Percentiles rank a stretch among this genome's conserved stretches.
These are phyloP conservation scores for Hydropotes inermis DNA, from an alignment of 2,113 vertebrate species.

Conservation along the genomic window DNA sequence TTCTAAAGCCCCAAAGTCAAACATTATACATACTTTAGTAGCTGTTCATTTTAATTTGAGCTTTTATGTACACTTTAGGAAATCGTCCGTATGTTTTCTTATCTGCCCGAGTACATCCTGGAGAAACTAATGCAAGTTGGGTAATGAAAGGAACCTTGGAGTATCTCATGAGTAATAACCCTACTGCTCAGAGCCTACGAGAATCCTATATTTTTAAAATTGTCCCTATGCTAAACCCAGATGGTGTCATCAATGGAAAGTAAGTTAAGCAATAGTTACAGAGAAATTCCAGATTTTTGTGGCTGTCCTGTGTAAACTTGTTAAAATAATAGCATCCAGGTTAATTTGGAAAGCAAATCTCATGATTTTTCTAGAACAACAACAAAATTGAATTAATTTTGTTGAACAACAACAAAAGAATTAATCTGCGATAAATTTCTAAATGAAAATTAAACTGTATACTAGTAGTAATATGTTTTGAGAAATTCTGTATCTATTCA, in stretches of 20 bases:
- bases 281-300: background rate
- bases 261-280: slow-evolving; percentile 81
- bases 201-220: slow-evolving; percentile 99
- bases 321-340: background rate
- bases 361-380: slow-evolving; percentile 30
- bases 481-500: background rate
- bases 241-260: slow-evolving; percentile 99
- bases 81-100: slow-evolving; percentile 96
- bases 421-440: slow-evolving; percentile 9
- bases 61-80: slow-evolving; percentile 81
- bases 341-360: background rate
- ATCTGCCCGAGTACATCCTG: slow-evolving; percentile 96
- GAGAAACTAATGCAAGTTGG: slow-evolving; percentile 99
- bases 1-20: slow-evolving; percentile 22
- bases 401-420: background rate
- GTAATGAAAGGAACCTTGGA: slow-evolving; percentile 99
- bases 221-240: slow-evolving; percentile 98
- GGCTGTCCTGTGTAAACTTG: background rate
- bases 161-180: slow-evolving; percentile 93
- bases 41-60: slow-evolving; percentile 24
- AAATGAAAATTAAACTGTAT: slow-evolving; percentile 37
- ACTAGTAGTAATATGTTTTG: background rate
- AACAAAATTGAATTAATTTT: too few relatives aligned
- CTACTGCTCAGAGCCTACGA: slow-evolving; percentile 90
- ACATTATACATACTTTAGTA: background rate